Base-by-base conservation (phyloP, 1,140 invertebrate genomes). In the Acromyrmex heyeri region DNA sequence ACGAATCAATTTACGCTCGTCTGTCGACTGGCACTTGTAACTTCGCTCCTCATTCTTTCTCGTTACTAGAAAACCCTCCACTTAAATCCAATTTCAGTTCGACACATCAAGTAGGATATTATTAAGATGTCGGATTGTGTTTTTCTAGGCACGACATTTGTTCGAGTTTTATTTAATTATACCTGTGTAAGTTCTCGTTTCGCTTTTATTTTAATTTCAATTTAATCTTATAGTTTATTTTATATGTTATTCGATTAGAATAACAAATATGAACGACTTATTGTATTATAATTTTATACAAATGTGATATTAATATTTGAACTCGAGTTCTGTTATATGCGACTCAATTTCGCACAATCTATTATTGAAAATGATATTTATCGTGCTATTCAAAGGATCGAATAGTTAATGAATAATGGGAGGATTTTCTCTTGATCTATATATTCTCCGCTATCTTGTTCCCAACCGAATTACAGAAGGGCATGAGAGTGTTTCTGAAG, bases 341-440 rank as follows among this genome's bases (percentile, higher is more conserved):
- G 30, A 10, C 1, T 61, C 59, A 27, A 62, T 62, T 62, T 62
- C 6, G 6, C 14, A 16, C 2, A 62, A 12, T 62, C 30, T 30
- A 30, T 30, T 62, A 62, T 70, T 24, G 2, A n/a, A 69, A n/a
- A 27, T 69, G 5, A 70, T 57, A 59, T 82, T 72, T 57, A 2
- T 27, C 53, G 34, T 48, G 30, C 18, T 21, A 75, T 50, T 59
- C 50, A 65, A 79, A 88, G 48, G 67, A 69, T 89, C 86, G 85
- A 89, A 87, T 76, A 72, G 55, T 87, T 89, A 90, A 90, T 90
- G 75, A 57, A 70, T 64, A 79, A 90, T 34, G 44, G 64, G 86
- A 4, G 50, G 7, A 85, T 73, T 30, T 30, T 57, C 72, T 62
- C 79, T 70, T 44, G 62, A 67, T 53, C n/a, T 18, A 14, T 7